phyloP scores from a whole-genome alignment of 2,113 vertebrate species.

The Caranx melampygus region DNA sequence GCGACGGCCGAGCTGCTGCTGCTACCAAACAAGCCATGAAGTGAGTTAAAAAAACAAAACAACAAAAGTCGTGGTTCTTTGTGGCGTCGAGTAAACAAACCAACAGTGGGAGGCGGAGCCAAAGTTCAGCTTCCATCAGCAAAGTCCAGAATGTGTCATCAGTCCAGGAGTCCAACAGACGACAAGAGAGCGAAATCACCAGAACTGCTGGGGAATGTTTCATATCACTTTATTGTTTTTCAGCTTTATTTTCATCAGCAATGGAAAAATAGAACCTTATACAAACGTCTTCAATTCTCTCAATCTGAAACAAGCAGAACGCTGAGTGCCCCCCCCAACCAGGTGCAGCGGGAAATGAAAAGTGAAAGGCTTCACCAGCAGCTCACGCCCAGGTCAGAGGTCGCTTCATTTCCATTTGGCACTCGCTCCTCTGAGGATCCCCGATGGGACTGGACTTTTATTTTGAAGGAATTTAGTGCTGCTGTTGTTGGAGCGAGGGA shows the following conservation, averaged over 20 bases:
- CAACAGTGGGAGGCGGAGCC: conserved; percentile 30
- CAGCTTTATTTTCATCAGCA: conserved; percentile 88
- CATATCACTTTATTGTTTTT: conserved; percentile 91
- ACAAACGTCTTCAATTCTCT: conserved; percentile 91
- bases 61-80: conserved; percentile 35
- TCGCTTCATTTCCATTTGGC: conserved; percentile 86
- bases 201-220: conserved; percentile 91
- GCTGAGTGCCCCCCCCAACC: conserved; percentile 81
- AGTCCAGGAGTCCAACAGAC: conserved; percentile 49
- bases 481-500: conserved; percentile 27
- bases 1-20: conserved; percentile 24
- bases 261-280: conserved; percentile 99
- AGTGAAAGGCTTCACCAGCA: conserved; percentile 71
- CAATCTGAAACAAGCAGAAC: conserved; percentile 74
- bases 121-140: conserved; percentile 47
- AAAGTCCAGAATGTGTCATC: conserved; percentile 35
- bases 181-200: conserved; percentile 76
- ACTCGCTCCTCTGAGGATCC: conserved; percentile 83
- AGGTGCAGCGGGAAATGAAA: conserved; percentile 85
- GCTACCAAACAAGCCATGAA: conserved; percentile 19
- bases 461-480: conserved; percentile 68
- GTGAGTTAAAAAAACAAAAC: conserved; percentile 19
- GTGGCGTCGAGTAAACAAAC: conserved; percentile 46
- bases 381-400: conserved; percentile 11
- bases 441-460: conserved; percentile 43